Evolutionary conservation across 1,140 invertebrate species (phyloP), one percentile per base, ranked within the genome.

Genomic region (Muscidifurax raptorellus): DNA sequence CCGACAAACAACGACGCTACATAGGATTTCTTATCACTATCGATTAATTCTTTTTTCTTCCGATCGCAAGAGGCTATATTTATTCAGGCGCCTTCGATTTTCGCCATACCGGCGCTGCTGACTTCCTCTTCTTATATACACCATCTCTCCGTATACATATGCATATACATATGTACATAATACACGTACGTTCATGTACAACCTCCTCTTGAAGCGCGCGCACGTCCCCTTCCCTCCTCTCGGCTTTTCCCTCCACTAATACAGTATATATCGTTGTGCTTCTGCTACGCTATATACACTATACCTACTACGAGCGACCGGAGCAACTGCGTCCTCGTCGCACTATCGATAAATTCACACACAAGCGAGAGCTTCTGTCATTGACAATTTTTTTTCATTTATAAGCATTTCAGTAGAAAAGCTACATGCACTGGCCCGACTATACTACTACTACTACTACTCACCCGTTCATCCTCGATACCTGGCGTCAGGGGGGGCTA

Each of bases 401-500:
- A 12, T 13, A 18, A 13, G 4, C 9, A 44, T 44, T 5, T 47
- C 44, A 47, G 44, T 47, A 18, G 59, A 66, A 25, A 66, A 25
- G 64, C 22, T 5, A 25, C n/a, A 6, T 0, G n/a, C 6, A 6
- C 13, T 27, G 30, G 27, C 32, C 44, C 15, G 15, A 80, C 80
- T 67, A 75, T n/a, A n/a, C n/a, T n/a, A n/a, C n/a, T n/a, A n/a
- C n/a, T n/a, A n/a, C n/a, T n/a, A 84, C 83, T 79, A 82, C 86
- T 74, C 82, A 81, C 86, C 83, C 85, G 84, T 86, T 87, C 84
- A 81, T 85, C 86, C 80, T 83, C 82, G 82, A 25, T 47, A 44
- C 18, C 79, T 47, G 79, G 79, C 36, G 32, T 27, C 52, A 32
- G 52, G 52, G 52, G 72, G 15, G 15, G 64, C 32, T 30, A 27